Conservation (phyloP, 2,888 invertebrate genomes). For the Lasioglossum figueresi region DNA sequence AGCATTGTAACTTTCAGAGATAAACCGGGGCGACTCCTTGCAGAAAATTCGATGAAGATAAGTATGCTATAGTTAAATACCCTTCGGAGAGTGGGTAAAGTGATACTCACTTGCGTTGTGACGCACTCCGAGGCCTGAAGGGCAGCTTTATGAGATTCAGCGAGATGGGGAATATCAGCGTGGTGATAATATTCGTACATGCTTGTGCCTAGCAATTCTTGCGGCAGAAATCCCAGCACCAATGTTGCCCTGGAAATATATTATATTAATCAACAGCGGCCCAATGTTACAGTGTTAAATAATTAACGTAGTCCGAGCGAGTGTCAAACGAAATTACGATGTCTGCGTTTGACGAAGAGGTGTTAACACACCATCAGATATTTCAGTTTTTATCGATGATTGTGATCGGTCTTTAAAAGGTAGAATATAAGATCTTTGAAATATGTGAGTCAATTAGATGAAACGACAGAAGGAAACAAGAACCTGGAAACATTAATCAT, state of each 20-base stretch:
- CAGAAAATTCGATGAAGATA: neutral
- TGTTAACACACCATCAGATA: too few species aligned
- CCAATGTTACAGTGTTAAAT: neutral
- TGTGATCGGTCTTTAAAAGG: too few species aligned
- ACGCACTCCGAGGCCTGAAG: conserved; percentile 87
- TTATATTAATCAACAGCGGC: neutral
- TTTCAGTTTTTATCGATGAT: too few species aligned
- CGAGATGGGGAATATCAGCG: conserved; percentile 91
- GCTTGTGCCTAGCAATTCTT: conserved; percentile 95
- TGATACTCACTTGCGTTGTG: conserved; percentile 86
- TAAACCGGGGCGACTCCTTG: neutral
- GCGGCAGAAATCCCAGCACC: conserved; percentile 95
- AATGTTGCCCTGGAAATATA: conserved; percentile 89
- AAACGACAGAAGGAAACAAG: neutral
- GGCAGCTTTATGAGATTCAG: conserved; percentile 93
- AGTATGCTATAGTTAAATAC: neutral
- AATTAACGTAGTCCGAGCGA: neutral
- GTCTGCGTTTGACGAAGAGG: neutral
- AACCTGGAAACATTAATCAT: neutral
- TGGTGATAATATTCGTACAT: conserved; percentile 96
- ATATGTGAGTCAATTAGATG: neutral
- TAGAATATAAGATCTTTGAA: too few species aligned
- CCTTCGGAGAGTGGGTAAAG: neutral
- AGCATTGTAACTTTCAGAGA: neutral
- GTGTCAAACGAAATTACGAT: neutral